phyloP scores from a whole-genome alignment of 2,113 vertebrate genomes.

The Gymnobelideus leadbeateri region DNA sequence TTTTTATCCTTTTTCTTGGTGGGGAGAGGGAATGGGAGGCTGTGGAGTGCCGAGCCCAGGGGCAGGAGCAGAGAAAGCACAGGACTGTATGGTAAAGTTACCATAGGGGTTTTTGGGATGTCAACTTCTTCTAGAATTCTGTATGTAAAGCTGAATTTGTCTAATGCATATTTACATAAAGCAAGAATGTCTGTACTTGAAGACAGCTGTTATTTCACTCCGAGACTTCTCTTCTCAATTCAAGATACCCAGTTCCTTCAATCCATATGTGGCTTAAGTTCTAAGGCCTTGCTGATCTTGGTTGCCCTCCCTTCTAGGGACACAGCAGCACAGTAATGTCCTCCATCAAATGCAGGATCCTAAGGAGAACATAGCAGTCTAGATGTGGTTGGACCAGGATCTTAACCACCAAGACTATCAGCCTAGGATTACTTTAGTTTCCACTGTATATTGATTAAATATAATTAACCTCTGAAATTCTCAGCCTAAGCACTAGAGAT shows the following conservation, averaged over 20 bases:
- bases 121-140: background rate
- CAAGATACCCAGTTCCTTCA: too few relatives aligned
- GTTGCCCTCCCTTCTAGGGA: too few relatives aligned
- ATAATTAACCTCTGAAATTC: constrained; percentile 35
- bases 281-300: too few relatives aligned
- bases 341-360: too few relatives aligned
- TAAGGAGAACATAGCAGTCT: too few relatives aligned
- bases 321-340: too few relatives aligned
- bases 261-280: too few relatives aligned
- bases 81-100: background rate
- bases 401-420: background rate
- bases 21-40: background rate
- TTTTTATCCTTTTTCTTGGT: background rate
- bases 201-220: too few relatives aligned
- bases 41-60: background rate
- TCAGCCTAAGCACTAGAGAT: constrained; percentile 25
- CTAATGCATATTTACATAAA: background rate
- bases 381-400: background rate
- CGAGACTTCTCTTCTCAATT: too few relatives aligned
- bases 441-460: constrained; percentile 24
- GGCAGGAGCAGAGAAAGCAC: background rate
- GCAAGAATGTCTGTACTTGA: background rate
- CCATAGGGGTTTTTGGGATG: background rate
- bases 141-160: background rate
- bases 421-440: background rate